Conservation (phyloP, 2,797 vertebrate genomes). For the Triplophysa bombifrons region DNA sequence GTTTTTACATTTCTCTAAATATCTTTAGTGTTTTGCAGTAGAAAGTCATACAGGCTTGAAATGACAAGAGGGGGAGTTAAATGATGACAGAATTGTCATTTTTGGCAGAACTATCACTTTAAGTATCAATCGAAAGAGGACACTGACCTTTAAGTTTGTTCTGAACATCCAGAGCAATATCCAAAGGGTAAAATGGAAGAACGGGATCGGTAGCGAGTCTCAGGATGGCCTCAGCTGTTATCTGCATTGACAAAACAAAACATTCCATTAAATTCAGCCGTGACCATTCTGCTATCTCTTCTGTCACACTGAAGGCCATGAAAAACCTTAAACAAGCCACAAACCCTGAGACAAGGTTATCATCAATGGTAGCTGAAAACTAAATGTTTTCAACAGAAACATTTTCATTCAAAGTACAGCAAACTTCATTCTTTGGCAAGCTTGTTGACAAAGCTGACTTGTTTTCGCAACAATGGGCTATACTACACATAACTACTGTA, state of each 20-base stretch:
- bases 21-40: too few species aligned
- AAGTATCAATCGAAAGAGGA: neutral
- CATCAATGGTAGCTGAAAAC: neutral
- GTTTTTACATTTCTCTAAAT: too few species aligned
- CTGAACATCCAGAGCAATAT: constrained; percentile 90
- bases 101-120: too few species aligned
- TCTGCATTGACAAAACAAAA: constrained; percentile 75
- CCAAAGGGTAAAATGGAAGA: constrained; percentile 90
- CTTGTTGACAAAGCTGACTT: neutral
- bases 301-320: constrained; percentile 3
- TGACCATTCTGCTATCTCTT: constrained; percentile 13
- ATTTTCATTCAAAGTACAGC: neutral
- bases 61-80: too few species aligned
- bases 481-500: neutral
- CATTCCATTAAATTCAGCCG: constrained; percentile 44
- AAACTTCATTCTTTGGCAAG: neutral
- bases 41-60: too few species aligned
- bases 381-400: neutral
- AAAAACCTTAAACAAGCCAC: neutral
- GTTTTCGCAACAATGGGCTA: neutral
- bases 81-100: too few species aligned
- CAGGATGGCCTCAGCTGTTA: constrained; percentile 89
- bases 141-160: constrained; percentile 90
- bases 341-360: neutral
- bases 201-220: constrained; percentile 86